A percentile compares a stretch with the other conserved stretches of the same genome.
Evolutionary conservation across 2,113 vertebrate species (phyloP).

Genomic region (Chroicocephalus ridibundus): DNA sequence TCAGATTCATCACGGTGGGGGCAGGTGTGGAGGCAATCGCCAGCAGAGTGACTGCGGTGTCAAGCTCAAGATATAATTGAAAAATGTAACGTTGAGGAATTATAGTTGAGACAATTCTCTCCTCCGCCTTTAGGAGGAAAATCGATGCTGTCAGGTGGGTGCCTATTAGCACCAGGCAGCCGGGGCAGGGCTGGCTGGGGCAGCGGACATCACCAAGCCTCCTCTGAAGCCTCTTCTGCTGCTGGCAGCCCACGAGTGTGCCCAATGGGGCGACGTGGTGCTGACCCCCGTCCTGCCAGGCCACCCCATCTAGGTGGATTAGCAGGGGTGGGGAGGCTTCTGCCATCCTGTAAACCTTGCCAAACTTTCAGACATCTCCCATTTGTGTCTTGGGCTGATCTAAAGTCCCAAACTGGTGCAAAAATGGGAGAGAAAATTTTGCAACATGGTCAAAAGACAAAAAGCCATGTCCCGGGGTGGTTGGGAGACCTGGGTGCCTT

Average conservation of each 20-base stretch:
- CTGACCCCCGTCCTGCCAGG: rapidly evolving
- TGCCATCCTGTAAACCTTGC: background rate
- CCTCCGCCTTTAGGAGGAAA: constrained; percentile 47
- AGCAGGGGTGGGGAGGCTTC: background rate
- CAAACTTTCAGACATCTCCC: background rate
- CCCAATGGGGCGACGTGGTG: rapidly evolving
- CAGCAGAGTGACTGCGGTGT: constrained; percentile 39
- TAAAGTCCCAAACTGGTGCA: background rate
- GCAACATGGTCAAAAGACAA: background rate
- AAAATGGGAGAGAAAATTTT: background rate
- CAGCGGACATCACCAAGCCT: background rate
- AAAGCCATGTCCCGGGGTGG: rapidly evolving
- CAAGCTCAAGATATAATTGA: constrained; percentile 70
- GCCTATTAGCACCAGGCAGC: constrained; percentile 9
- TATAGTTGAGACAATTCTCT: constrained; percentile 65
- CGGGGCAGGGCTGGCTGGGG: background rate
- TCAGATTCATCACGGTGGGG: constrained; percentile 50
- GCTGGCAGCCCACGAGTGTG: rapidly evolving
- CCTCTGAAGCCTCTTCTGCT: background rate
- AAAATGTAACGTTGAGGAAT: constrained; percentile 69
- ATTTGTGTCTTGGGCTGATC: background rate
- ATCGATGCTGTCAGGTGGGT: constrained; percentile 58
- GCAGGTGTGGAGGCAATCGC: constrained; percentile 42
- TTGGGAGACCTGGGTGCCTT: background rate
- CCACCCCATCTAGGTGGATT: background rate